Percentiles rank a stretch among this genome's conserved stretches.
phyloP scores from a whole-genome alignment of 2,113 vertebrate genomes.

The Osmerus eperlanus region DNA sequence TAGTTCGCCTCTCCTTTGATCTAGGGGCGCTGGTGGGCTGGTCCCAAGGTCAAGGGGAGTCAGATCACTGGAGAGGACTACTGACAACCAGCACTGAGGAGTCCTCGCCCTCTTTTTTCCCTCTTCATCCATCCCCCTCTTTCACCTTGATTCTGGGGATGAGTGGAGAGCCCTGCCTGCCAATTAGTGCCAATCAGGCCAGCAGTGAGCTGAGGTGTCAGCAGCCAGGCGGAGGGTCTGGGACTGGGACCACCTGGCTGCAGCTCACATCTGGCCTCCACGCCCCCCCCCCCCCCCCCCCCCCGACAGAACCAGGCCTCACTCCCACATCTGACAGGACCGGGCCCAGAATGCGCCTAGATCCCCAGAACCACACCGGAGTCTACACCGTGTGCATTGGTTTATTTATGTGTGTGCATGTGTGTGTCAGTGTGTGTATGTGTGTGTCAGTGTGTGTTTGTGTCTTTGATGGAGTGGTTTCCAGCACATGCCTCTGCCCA shows the following conservation, averaged over 20 bases:
- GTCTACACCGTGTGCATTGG: slow-evolving; percentile 28
- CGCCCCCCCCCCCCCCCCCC: slow-evolving; percentile 17
- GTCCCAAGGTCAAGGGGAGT: slow-evolving; percentile 42
- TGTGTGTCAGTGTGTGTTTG: not conserved
- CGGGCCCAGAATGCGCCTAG: no score
- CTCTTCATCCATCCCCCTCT: not conserved
- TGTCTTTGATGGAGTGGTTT: not conserved
- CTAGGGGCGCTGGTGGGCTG: slow-evolving; percentile 29
- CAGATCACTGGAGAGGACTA: slow-evolving; percentile 13
- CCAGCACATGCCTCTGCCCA: slow-evolving; percentile 13
- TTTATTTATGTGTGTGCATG: slow-evolving; percentile 51
- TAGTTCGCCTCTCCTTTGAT: slow-evolving; percentile 27
- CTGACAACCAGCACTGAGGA: slow-evolving; percentile 18
- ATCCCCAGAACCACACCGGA: not conserved
- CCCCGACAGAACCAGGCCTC: slow-evolving; percentile 52
- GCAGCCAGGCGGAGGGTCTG: slow-evolving; percentile 34
- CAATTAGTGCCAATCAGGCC: slow-evolving; percentile 69
- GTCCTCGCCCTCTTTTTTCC: not conserved
- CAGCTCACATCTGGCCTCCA: slow-evolving; percentile 55
- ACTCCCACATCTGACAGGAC: not conserved
- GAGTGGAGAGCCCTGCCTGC: slow-evolving; percentile 29
- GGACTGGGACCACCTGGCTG: slow-evolving; percentile 65
- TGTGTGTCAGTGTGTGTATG: not conserved
- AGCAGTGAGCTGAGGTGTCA: slow-evolving; percentile 46
- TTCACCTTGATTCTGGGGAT: not conserved